Evolutionary conservation across 1,140 invertebrate genomes (phyloP).

Genomic region (Adoxophyes honmai): DNA sequence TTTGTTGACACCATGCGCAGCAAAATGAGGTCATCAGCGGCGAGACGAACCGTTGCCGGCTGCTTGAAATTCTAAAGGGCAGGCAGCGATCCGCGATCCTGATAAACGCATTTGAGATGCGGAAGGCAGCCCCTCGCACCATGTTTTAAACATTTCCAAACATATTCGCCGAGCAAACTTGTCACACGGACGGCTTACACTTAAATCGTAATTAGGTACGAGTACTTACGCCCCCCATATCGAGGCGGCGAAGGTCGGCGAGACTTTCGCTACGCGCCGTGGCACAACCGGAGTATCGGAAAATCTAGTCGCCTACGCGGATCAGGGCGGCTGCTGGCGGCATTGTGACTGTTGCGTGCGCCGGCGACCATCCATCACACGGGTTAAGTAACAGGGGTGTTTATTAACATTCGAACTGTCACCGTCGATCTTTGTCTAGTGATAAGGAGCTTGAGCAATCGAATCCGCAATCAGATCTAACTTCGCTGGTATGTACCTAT

Average conservation of each 20-base stretch:
- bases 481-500: no score
- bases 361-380: no score
- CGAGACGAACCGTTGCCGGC: neutral
- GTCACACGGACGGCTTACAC: conserved; percentile 20
- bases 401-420: no score
- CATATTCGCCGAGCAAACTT: neutral
- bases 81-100: neutral
- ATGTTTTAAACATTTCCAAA: neutral
- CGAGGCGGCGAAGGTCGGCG: conserved; percentile 67
- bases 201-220: conserved; percentile 45
- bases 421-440: no score
- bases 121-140: neutral
- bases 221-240: conserved; percentile 61
- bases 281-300: conserved; percentile 50
- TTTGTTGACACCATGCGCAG: neutral
- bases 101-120: neutral
- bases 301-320: conserved; percentile 67
- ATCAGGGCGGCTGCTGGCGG: neutral
- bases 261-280: conserved; percentile 64
- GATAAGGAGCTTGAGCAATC: no score
- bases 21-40: neutral
- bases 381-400: no score
- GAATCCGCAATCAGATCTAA: no score
- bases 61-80: neutral
- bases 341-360: no score